Evolutionary conservation across 1,140 invertebrate species (phyloP).

Genomic region (Sitodiplosis mosellana): DNA sequence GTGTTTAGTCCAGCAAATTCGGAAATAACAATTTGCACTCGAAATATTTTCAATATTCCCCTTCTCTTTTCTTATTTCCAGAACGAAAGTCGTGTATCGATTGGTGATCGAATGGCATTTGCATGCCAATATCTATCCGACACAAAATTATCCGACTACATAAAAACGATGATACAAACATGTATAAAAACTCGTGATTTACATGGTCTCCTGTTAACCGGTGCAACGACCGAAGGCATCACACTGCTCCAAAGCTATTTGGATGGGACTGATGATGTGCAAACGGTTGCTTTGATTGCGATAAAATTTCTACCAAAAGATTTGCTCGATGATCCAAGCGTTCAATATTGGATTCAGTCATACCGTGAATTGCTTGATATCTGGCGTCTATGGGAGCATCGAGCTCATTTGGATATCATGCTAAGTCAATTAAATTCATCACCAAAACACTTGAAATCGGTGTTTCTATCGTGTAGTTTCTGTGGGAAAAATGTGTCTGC

Average conservation of each 20-base stretch:
- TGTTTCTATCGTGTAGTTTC: slow-evolving; percentile 83
- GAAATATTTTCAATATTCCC: too few relatives aligned
- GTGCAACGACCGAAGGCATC: slow-evolving; percentile 51
- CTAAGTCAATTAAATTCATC: slow-evolving; percentile 16
- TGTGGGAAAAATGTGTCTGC: slow-evolving; percentile 84
- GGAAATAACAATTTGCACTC: slow-evolving; percentile 2
- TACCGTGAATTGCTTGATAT: slow-evolving; percentile 52
- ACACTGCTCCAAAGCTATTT: slow-evolving; percentile 74
- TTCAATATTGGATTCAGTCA: slow-evolving; percentile 56
- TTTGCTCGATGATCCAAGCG: slow-evolving; percentile 38
- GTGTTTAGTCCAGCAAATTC: too few relatives aligned
- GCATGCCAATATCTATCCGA: slow-evolving; percentile 79
- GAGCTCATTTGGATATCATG: slow-evolving; percentile 43
- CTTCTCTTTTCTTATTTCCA: slow-evolving; percentile 22
- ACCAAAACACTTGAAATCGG: slow-evolving; percentile 43
- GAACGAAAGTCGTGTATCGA: slow-evolving; percentile 60
- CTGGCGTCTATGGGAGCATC: slow-evolving; percentile 58
- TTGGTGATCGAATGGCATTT: slow-evolving; percentile 85
- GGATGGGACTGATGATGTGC: slow-evolving; percentile 79
- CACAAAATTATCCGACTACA: slow-evolving; percentile 55
- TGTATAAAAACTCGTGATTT: slow-evolving; percentile 63
- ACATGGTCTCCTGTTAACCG: slow-evolving; percentile 71
- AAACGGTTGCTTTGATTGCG: slow-evolving; percentile 69
- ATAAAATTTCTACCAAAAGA: slow-evolving; percentile 50
- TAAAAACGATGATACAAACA: slow-evolving; percentile 46